phyloP scores from a whole-genome alignment of 2,888 invertebrate species.

The Autographa pulchrina region DNA sequence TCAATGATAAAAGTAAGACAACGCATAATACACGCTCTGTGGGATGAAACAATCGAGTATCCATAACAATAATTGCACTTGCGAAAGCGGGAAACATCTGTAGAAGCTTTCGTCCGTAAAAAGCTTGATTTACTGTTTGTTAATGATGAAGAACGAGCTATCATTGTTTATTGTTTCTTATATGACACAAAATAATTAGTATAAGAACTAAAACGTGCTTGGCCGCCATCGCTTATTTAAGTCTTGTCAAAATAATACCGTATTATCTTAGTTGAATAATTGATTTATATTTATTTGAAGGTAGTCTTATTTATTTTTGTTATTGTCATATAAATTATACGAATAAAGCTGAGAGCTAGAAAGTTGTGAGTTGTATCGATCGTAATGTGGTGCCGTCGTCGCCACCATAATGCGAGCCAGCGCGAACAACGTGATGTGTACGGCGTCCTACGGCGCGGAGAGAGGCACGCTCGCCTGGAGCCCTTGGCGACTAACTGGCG shows the following conservation, averaged over 20 bases:
- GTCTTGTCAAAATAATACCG: background rate
- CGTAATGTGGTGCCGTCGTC: conserved; percentile 74
- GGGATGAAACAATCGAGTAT: conserved; percentile 79
- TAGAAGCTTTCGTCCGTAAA: conserved; percentile 16
- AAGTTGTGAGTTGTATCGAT: conserved; percentile 73
- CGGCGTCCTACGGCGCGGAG: conserved; percentile 77
- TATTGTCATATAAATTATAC: conserved; percentile 41
- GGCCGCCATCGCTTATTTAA: too few relatives aligned
- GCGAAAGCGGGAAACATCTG: conserved; percentile 44
- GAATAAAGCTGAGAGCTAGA: conserved; percentile 56
- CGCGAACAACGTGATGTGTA: conserved; percentile 72
- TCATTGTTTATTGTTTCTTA: background rate
- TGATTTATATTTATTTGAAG: conserved; percentile 13
- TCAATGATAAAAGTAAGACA: conserved; percentile 81
- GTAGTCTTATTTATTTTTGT: conserved; percentile 14
- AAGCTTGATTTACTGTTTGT: background rate
- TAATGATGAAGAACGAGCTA: background rate
- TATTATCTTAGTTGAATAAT: background rate
- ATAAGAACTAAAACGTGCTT: too few relatives aligned
- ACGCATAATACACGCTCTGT: conserved; percentile 72
- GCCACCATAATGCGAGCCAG: conserved; percentile 68
- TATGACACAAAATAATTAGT: background rate
- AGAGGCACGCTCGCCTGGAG: conserved; percentile 72
- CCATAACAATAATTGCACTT: conserved; percentile 63
- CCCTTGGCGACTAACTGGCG: conserved; percentile 70